These are phyloP conservation scores for Anhinga rufa DNA, from an alignment of 2,113 vertebrate genomes.

Conservation along the genomic window DNA sequence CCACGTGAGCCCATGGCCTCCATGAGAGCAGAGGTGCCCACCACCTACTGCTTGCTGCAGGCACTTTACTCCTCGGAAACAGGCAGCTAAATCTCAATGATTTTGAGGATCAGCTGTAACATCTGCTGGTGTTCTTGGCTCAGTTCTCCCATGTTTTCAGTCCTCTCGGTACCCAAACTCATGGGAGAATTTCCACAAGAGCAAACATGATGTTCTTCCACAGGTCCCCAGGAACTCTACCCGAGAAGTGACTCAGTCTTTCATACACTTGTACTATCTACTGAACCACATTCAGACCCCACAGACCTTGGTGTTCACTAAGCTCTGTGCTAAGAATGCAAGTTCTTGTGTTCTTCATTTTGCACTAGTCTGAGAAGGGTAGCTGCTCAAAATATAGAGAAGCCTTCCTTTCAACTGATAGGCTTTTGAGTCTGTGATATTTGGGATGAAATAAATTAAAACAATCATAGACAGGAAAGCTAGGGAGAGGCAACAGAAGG, in stretches of 20 bases:
- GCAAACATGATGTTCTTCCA: neutral
- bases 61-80: neutral
- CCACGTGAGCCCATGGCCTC: neutral
- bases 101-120: neutral
- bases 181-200: neutral
- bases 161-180: neutral
- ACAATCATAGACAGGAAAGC: neutral
- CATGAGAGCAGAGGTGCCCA: neutral
- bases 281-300: neutral
- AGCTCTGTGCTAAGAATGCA: neutral
- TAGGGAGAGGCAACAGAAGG: neutral
- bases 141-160: neutral
- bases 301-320: neutral
- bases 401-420: neutral
- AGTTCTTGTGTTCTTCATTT: neutral
- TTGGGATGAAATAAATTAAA: neutral
- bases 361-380: neutral
- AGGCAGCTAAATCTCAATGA: neutral
- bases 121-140: neutral
- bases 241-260: neutral
- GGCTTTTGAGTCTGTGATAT: neutral
- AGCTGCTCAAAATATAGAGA: neutral
- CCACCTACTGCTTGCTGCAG: neutral
- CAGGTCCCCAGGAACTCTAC: neutral
- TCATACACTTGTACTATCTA: accelerated